Base-by-base conservation (phyloP, 2,113 vertebrate species). In the Rhinolophus sinicus region DNA sequence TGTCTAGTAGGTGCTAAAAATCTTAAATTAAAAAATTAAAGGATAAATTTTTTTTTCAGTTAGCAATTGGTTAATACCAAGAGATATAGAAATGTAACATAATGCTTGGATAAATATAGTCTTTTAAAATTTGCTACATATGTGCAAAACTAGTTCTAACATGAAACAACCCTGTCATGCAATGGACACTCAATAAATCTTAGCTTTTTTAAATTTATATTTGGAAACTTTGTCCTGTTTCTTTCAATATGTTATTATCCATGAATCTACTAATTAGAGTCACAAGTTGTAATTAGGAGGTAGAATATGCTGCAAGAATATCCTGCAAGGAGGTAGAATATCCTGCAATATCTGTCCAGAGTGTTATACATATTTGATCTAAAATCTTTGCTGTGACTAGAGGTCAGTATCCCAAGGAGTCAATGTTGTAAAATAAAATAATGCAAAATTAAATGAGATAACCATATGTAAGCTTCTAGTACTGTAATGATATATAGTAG, bases 181-280 rank as follows among this genome's bases (percentile, higher is more conserved):
- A 94, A 67, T 77, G 16, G 60, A 4, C 19, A 77, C 50, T 88
- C 84, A 90, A 77, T 96, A 98, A 96, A 93, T 90, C 70, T 85
- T 96, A 76, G 35, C 54, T 95, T 92, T 56, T 21, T 88, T 95
- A 81, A 77, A 93, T 64, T 94, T 88, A 90, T 76, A 80, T 87
- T 96, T 88, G n/a, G 54, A 96, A 96, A 47, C 54, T 94, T 91
- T 81, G 54, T 82, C 65, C 30, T 95, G 1, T 88, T 97, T 88
- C 21, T 86, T 88, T 89, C 33, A 86, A 82, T 95, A 67, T 96
- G 28, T 69, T 93, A 96, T 94, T 97, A 96, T 75, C 60, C 15
- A 22, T 28, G 82, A 91, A 65, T 96, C 67, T 96, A 93, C 70
- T 93, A 94, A 95, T 97, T 95, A 89, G 72, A 96, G 38, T 13